Evolutionary conservation across 92 coral and sea anemone species (phyloP).

Genomic region (Porites divaricata): DNA sequence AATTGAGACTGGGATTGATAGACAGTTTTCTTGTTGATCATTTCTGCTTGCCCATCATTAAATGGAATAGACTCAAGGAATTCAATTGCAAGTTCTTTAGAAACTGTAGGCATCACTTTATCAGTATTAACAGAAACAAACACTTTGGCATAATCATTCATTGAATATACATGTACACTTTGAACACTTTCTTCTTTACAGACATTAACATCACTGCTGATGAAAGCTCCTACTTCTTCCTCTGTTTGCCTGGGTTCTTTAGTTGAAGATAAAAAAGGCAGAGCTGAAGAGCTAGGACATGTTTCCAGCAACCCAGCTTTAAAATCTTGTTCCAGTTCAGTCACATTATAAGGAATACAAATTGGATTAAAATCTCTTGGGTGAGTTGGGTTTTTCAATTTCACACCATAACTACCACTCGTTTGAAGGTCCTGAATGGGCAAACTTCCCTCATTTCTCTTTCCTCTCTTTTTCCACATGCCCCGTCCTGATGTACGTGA

Average conservation of each 20-base stretch:
- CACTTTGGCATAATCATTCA: conserved; percentile 50
- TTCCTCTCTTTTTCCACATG: conserved; percentile 38
- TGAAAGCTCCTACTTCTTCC: conserved; percentile 21
- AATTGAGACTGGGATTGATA: too few species aligned
- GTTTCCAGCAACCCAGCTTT: too few species aligned
- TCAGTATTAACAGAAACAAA: conserved; percentile 2
- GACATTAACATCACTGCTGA: conserved; percentile 41
- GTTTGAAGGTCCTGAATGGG: conserved; percentile 22
- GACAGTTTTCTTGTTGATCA: too few species aligned
- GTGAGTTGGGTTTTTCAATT: too few species aligned
- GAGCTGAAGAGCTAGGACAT: not conserved
- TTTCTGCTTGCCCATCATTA: too few species aligned
- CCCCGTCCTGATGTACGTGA: conserved; percentile 41
- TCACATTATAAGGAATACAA: too few species aligned
- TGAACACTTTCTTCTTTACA: conserved; percentile 50
- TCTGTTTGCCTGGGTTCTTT: not conserved
- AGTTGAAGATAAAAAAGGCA: conserved; percentile 1
- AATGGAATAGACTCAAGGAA: too few species aligned
- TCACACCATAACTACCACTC: too few species aligned
- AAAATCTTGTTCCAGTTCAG: too few species aligned
- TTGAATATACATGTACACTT: conserved; percentile 42
- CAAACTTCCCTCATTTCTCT: conserved; percentile 43
- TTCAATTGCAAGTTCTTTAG: too few species aligned
- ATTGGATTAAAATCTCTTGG: too few species aligned
- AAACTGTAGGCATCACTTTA: too few species aligned